Conservation (phyloP, 2,888 invertebrate species). For the Euspilapteryx auroguttella region DNA sequence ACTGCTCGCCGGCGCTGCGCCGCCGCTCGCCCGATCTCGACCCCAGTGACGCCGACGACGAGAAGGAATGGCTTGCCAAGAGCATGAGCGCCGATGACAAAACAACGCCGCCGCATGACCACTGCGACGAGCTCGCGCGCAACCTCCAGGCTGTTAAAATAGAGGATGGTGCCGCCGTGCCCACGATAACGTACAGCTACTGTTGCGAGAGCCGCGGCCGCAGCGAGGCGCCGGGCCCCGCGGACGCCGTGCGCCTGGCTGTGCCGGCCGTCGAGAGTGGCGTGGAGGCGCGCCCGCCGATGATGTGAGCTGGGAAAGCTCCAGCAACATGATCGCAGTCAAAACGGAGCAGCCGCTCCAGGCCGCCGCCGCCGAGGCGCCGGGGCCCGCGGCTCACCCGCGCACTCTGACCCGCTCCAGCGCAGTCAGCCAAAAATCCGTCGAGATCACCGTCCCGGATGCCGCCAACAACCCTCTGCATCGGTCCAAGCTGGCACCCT, state of each 20-base stretch:
- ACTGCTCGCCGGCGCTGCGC: slow-evolving; percentile 30
- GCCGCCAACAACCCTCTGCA: slow-evolving; percentile 46
- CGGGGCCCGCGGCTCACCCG: not conserved
- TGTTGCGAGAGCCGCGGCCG: slow-evolving; percentile 36
- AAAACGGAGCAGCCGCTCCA: slow-evolving; percentile 41
- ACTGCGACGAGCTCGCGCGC: slow-evolving; percentile 34
- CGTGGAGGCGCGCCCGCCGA: slow-evolving; percentile 49
- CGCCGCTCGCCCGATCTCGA: slow-evolving; percentile 28
- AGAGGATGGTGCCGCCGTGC: slow-evolving; percentile 38
- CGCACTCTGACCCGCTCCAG: slow-evolving; percentile 60
- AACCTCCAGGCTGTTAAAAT: slow-evolving; percentile 32
- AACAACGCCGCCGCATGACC: slow-evolving; percentile 16
- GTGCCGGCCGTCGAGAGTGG: slow-evolving; percentile 43
- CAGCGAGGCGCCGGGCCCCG: slow-evolving; percentile 27
- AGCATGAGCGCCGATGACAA: slow-evolving; percentile 44
- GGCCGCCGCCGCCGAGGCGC: slow-evolving; percentile 15
- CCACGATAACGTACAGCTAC: slow-evolving; percentile 51
- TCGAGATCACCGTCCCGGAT: slow-evolving; percentile 58
- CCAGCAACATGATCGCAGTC: slow-evolving; percentile 41
- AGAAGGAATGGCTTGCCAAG: slow-evolving; percentile 50
- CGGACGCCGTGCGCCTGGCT: slow-evolving; percentile 34
- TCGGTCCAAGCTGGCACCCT: slow-evolving; percentile 46
- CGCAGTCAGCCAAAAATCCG: slow-evolving; percentile 64
- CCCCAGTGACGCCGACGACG: slow-evolving; percentile 18
- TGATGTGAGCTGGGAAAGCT: slow-evolving; percentile 26